A percentile compares a stretch with the other conserved stretches of the same genome.
phyloP scores from a whole-genome alignment of 2,113 vertebrate genomes.

The Ailuropoda melanoleuca region DNA sequence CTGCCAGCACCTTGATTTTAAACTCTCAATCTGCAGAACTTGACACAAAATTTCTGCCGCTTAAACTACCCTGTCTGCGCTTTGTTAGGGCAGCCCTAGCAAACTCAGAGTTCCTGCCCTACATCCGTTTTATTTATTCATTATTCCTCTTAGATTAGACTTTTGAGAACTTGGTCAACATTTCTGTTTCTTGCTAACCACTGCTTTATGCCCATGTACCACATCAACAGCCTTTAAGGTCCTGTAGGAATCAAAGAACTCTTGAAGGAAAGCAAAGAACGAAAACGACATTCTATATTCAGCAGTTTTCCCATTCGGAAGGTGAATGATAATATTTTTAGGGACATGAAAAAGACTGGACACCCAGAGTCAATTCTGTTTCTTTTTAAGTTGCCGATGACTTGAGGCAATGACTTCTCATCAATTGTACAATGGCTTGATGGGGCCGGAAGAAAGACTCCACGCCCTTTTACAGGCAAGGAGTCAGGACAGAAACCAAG shows the following conservation, averaged over 20 bases:
- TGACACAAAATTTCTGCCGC: neutral
- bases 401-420: neutral
- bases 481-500: neutral
- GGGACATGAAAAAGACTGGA: neutral
- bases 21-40: neutral
- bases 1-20: neutral
- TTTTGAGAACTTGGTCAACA: neutral
- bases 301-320: neutral
- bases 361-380: neutral
- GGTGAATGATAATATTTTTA: neutral
- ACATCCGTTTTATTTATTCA: neutral
- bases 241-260: neutral
- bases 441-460: neutral
- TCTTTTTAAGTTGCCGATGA: neutral
- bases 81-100: fast-evolving
- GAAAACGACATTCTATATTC: neutral
- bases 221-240: neutral
- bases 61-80: neutral
- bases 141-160: neutral
- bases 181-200: neutral
- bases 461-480: neutral
- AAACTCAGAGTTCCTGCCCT: neutral
- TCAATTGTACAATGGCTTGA: neutral
- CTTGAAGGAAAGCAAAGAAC: neutral
- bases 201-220: neutral